These are phyloP conservation scores for Cryptotermes secundus DNA, from an alignment of 1,140 invertebrate species.

Conservation along the genomic window DNA sequence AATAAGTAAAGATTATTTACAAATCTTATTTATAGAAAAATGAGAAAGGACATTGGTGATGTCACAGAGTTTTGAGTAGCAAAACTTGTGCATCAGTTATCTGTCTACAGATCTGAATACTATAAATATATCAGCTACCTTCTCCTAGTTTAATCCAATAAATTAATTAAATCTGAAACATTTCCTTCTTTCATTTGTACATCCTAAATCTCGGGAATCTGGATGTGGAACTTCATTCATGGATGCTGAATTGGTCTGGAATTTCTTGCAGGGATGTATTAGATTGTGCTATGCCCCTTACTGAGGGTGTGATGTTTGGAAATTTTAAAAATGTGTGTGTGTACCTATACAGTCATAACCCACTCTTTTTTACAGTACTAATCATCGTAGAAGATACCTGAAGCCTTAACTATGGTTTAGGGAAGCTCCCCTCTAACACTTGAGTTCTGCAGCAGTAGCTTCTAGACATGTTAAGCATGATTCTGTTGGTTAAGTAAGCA, in stretches of 20 bases:
- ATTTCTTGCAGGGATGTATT: constrained; percentile 16
- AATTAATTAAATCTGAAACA: background rate
- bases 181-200: background rate
- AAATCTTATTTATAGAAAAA: too few relatives aligned
- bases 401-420: background rate
- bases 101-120: too few relatives aligned
- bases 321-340: background rate
- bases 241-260: background rate
- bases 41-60: background rate
- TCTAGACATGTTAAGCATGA: background rate
- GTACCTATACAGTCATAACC: background rate
- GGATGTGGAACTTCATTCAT: constrained; percentile 8
- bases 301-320: background rate
- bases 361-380: background rate
- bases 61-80: background rate
- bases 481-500: background rate
- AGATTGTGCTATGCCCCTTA: background rate
- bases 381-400: background rate
- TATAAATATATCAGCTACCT: background rate
- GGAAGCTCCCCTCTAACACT: background rate
- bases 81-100: too few relatives aligned
- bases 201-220: background rate
- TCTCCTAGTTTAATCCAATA: background rate
- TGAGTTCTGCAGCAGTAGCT: background rate
- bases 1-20: background rate